These are phyloP conservation scores for Dascillus cervinus DNA, from an alignment of 2,888 invertebrate species.

Conservation along the genomic window DNA sequence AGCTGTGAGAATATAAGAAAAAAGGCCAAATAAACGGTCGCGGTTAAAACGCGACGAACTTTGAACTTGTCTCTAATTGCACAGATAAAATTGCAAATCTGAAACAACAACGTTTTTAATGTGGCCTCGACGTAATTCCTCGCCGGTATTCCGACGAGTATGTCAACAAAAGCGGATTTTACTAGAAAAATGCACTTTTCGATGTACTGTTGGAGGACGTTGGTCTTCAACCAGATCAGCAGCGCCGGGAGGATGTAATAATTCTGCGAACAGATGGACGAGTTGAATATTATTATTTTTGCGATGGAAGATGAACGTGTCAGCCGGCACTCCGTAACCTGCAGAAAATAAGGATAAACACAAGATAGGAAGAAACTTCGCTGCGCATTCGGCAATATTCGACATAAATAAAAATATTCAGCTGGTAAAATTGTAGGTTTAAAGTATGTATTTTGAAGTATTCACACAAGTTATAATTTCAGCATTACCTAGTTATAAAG, in stretches of 20 bases:
- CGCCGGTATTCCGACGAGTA: constrained; percentile 24
- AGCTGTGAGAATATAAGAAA: constrained; percentile 24
- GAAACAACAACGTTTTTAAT: too few species aligned
- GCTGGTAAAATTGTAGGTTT: too few species aligned
- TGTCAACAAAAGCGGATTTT: constrained; percentile 27
- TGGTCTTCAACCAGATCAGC: constrained; percentile 30
- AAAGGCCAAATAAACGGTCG: constrained; percentile 23
- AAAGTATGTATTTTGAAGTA: too few species aligned
- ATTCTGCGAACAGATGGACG: constrained; percentile 35
- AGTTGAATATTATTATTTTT: constrained; percentile 33
- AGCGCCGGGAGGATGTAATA: constrained; percentile 33
- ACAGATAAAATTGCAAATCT: too few species aligned
- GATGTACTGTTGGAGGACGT: constrained; percentile 25
- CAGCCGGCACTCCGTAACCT: too few species aligned
- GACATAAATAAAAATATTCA: too few species aligned
- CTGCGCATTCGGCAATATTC: too few species aligned
- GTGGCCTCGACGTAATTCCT: constrained; percentile 4
- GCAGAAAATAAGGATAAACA: too few species aligned
- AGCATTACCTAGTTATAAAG: too few species aligned
- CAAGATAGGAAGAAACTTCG: too few species aligned
- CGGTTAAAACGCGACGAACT: constrained; percentile 10
- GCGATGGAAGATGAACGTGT: constrained; percentile 33
- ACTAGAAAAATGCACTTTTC: constrained; percentile 28
- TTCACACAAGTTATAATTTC: too few species aligned
- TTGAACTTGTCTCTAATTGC: neutral